These are phyloP conservation scores for Drosophila mauritiana DNA, from an alignment of 1,140 invertebrate genomes.

Conservation along the genomic window DNA sequence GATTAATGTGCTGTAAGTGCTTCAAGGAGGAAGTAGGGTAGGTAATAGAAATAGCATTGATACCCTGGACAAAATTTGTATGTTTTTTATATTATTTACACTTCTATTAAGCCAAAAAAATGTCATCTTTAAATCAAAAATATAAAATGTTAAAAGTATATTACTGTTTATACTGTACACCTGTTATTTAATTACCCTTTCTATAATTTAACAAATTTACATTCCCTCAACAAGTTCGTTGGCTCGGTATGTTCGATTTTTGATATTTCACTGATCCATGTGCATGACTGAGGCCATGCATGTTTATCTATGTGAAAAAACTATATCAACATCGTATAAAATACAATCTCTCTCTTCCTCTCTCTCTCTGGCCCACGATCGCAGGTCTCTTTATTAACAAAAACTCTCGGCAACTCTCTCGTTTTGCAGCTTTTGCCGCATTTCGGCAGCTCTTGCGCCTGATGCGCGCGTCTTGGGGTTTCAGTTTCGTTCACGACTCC, in stretches of 20 bases:
- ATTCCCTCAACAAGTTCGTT: slow-evolving; percentile 47
- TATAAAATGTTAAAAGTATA: background rate
- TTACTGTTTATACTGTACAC: background rate
- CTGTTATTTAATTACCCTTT: background rate
- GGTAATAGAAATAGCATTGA: background rate
- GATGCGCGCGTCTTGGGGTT: slow-evolving; percentile 45
- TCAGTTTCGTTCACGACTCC: slow-evolving; percentile 75
- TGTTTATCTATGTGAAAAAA: slow-evolving; percentile 36
- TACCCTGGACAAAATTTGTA: background rate
- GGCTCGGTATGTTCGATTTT: slow-evolving; percentile 39
- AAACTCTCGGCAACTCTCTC: slow-evolving; percentile 1
- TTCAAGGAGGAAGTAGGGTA: background rate
- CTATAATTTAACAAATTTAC: slow-evolving; percentile 10
- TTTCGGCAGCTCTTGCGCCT: slow-evolving; percentile 58
- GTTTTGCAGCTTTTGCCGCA: slow-evolving; percentile 40
- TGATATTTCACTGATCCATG: slow-evolving; percentile 14
- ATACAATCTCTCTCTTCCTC: slow-evolving; percentile 8
- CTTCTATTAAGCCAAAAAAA: too few relatives aligned
- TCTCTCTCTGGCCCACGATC: slow-evolving; percentile 6
- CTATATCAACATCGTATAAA: slow-evolving; percentile 46
- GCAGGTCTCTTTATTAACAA: background rate
- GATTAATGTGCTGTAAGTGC: slow-evolving; percentile 1
- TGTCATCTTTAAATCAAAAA: background rate
- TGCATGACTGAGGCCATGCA: slow-evolving; percentile 45
- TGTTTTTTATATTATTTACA: too few relatives aligned